Evolutionary conservation across 2,113 vertebrate genomes (phyloP).

Genomic region (Mirounga angustirostris): DNA sequence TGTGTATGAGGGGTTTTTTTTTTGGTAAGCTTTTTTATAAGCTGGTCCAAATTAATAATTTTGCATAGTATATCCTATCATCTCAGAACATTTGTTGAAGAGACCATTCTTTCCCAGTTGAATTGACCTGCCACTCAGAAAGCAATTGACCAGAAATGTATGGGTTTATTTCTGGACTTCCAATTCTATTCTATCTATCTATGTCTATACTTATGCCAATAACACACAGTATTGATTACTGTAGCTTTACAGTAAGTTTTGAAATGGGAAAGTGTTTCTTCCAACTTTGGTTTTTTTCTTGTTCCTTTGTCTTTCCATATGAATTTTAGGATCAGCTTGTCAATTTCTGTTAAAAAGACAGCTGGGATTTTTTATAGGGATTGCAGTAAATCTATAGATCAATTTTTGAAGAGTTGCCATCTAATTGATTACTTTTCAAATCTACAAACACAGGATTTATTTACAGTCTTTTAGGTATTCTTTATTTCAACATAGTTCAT

Average conservation of each 20-base stretch:
- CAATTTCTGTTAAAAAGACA: neutral
- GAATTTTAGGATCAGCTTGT: neutral
- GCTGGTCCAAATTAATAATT: neutral
- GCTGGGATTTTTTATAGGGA: neutral
- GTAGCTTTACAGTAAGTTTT: neutral
- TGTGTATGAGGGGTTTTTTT: neutral
- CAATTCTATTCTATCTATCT: neutral
- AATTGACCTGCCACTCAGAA: neutral
- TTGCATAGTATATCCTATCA: neutral
- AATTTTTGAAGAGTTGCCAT: neutral
- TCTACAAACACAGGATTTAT: neutral
- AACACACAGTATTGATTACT: neutral
- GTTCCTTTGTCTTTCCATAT: neutral
- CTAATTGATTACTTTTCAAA: neutral
- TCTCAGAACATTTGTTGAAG: neutral
- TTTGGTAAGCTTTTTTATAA: neutral
- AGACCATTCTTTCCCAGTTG: neutral
- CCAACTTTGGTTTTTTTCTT: neutral
- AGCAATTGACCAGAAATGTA: neutral
- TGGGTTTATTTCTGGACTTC: neutral
- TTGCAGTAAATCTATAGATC: neutral
- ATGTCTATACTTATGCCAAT: neutral
- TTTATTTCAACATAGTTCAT: neutral
- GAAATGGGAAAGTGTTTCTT: neutral
- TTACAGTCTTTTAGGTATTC: neutral